phyloP scores from a whole-genome alignment of 92 coral and sea anemone genomes.

The Porites rus region DNA sequence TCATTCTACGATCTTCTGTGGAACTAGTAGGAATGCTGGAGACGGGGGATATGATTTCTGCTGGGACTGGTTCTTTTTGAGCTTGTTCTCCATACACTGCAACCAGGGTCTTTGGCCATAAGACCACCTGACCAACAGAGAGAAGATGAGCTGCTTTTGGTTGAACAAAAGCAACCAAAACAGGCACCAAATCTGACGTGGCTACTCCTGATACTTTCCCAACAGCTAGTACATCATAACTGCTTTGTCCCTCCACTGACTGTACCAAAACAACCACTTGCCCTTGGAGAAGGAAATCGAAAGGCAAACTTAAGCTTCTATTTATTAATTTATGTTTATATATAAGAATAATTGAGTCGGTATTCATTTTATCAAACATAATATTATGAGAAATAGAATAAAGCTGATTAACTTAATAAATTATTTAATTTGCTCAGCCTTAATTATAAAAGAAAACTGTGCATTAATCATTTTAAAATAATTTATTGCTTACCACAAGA shows the following conservation, averaged over 20 bases:
- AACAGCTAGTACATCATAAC: constrained; percentile 48
- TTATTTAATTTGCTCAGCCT: too few relatives aligned
- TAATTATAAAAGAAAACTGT: too few relatives aligned
- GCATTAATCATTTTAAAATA: too few relatives aligned
- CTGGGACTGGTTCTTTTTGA: constrained; percentile 2
- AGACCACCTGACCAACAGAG: constrained; percentile 41
- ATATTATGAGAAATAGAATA: too few relatives aligned
- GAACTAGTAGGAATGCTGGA: constrained; percentile 10
- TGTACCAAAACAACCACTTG: constrained; percentile 26
- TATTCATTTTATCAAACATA: too few relatives aligned
- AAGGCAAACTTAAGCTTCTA: neutral
- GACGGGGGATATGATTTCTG: too few relatives aligned
- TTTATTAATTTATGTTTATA: constrained; percentile 19
- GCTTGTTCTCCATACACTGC: constrained; percentile 26
- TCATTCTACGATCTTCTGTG: constrained; percentile 63
- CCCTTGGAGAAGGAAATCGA: neutral
- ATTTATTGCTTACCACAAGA: too few relatives aligned
- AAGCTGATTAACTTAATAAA: too few relatives aligned
- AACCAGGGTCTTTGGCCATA: constrained; percentile 61
- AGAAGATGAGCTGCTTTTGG: constrained; percentile 34
- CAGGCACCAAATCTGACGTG: constrained; percentile 1
- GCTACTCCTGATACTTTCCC: constrained; percentile 34
- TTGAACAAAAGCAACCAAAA: constrained; percentile 29
- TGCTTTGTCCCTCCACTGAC: neutral
- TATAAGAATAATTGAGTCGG: neutral